These are phyloP conservation scores for Yponomeuta malinellus DNA, from an alignment of 2,888 invertebrate genomes.

Conservation along the genomic window DNA sequence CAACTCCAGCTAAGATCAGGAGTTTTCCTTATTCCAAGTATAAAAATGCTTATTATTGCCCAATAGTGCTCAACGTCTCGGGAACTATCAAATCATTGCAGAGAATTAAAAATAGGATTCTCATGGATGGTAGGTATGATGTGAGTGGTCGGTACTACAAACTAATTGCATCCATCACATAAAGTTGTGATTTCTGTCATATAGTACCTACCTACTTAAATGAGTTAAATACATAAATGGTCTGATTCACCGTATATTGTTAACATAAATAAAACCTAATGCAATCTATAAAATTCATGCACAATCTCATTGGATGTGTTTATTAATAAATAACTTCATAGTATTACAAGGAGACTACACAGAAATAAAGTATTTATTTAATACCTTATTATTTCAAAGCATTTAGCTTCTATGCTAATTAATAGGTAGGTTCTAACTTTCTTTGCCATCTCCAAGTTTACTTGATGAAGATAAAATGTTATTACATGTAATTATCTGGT, in stretches of 20 bases:
- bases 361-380: no score
- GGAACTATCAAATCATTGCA: no score
- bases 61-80: no score
- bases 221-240: not conserved
- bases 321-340: not conserved
- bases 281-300: not conserved
- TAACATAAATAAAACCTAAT: not conserved
- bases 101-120: no score
- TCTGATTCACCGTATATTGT: not conserved
- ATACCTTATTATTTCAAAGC: not conserved
- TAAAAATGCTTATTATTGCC: no score
- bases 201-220: not conserved
- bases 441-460: conserved; percentile 12
- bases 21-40: no score
- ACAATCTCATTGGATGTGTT: not conserved
- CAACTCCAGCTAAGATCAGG: no score
- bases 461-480: conserved; percentile 8
- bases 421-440: not conserved
- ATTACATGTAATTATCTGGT: not conserved
- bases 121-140: no score
- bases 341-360: not conserved
- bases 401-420: not conserved
- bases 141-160: no score
- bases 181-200: not conserved
- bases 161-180: not conserved